Percentiles rank a stretch among this genome's conserved stretches.
phyloP scores from a whole-genome alignment of 1,140 invertebrate genomes.

The Lordiphosa collinella region DNA sequence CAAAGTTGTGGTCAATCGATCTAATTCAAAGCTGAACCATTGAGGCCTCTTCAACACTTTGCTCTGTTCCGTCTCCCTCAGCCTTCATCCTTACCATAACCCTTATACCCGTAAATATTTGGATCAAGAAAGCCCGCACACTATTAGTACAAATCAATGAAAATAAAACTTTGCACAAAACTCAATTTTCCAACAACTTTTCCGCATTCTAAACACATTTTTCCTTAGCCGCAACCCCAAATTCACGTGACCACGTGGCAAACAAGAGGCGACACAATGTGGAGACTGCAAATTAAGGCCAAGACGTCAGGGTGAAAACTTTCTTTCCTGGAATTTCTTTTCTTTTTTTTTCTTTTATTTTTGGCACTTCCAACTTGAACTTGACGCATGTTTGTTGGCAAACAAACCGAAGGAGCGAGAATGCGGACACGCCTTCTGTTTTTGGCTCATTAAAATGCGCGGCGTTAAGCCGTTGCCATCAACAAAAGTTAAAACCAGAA shows the following conservation, averaged over 20 bases:
- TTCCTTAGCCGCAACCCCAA: conserved; percentile 23
- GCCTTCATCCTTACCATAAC: too few species aligned
- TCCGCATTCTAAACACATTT: conserved; percentile 71
- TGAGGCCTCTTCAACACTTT: too few species aligned
- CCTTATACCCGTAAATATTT: too few species aligned
- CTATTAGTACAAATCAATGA: conserved; percentile 51
- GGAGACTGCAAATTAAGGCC: conserved; percentile 55
- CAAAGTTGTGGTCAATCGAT: too few species aligned
- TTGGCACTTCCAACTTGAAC: conserved; percentile 47
- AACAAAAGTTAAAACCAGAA: conserved; percentile 53
- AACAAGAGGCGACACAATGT: conserved; percentile 38
- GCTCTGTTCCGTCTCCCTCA: too few species aligned
- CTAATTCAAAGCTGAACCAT: too few species aligned
- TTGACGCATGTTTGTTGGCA: conserved; percentile 76
- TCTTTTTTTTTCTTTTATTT: conserved; percentile 17
- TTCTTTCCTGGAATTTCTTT: conserved; percentile 19
- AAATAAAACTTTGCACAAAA: conserved; percentile 61
- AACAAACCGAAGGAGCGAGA: conserved; percentile 43
- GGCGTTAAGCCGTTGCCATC: conserved; percentile 64
- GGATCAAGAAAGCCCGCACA: neutral
- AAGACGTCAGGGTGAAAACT: conserved; percentile 74
- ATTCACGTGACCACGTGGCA: conserved; percentile 16
- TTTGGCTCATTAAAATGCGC: conserved; percentile 71
- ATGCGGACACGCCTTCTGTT: conserved; percentile 20
- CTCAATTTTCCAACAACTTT: conserved; percentile 71